These are phyloP conservation scores for Alviniconcha strummeri DNA, from an alignment of 2,888 invertebrate genomes.

Conservation along the genomic window DNA sequence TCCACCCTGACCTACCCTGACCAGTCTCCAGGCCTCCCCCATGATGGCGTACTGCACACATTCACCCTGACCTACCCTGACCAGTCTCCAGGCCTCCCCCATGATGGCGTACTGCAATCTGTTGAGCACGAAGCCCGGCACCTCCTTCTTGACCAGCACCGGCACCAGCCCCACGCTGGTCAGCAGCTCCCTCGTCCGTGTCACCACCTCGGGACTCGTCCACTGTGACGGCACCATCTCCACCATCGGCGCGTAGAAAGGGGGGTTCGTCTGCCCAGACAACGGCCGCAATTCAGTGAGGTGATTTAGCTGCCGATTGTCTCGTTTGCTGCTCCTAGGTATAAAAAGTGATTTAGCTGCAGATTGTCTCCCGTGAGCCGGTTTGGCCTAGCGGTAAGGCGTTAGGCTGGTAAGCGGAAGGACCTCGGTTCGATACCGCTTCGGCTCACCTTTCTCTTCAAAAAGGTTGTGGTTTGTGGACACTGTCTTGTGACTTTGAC, in stretches of 20 bases:
- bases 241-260: slow-evolving; percentile 94
- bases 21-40: slow-evolving; percentile 93
- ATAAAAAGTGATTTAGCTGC: too few species aligned
- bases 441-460: too few species aligned
- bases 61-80: slow-evolving; percentile 73
- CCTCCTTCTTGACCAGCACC: slow-evolving; percentile 88
- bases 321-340: too few species aligned
- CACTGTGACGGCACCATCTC: slow-evolving; percentile 96
- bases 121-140: slow-evolving; percentile 94
- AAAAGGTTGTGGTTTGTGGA: too few species aligned
- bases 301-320: too few species aligned
- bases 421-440: too few species aligned
- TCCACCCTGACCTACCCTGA: slow-evolving; percentile 79
- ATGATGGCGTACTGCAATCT: slow-evolving; percentile 96
- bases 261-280: slow-evolving; percentile 86
- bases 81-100: slow-evolving; percentile 93
- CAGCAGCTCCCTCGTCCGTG: slow-evolving; percentile 86
- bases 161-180: slow-evolving; percentile 93
- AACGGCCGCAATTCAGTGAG: too few species aligned
- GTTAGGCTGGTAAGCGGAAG: too few species aligned
- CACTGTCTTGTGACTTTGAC: too few species aligned
- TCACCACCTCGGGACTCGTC: slow-evolving; percentile 87
- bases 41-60: slow-evolving; percentile 93
- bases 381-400: too few species aligned
- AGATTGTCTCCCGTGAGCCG: too few species aligned